Conservation (phyloP, 2,888 invertebrate species). For the Sepioteuthis lessoniana region DNA sequence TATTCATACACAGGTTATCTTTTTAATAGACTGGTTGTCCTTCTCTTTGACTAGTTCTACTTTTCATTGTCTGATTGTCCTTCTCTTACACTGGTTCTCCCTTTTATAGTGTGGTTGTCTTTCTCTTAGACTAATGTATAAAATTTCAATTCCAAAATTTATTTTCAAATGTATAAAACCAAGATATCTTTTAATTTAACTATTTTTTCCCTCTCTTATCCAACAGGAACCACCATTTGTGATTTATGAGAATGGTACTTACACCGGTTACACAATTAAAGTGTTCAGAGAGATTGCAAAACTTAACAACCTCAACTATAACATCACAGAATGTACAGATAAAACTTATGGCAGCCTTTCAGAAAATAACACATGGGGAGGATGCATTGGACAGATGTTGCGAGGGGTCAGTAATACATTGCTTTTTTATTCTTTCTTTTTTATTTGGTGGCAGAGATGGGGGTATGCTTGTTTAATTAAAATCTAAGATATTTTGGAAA, state of each 20-base stretch:
- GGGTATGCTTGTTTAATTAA: no score
- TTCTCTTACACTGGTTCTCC: no score
- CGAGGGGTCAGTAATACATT: conserved; percentile 54
- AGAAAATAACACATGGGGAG: conserved; percentile 52
- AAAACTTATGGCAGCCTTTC: conserved; percentile 54
- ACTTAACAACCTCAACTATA: conserved; percentile 52
- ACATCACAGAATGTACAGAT: conserved; percentile 54
- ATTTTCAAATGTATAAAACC: not conserved
- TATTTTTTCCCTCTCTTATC: not conserved
- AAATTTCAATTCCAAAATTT: not conserved
- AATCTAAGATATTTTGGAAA: not conserved
- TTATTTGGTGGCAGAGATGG: no score
- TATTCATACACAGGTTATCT: no score
- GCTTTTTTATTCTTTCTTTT: not conserved
- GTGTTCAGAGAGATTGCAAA: conserved; percentile 54
- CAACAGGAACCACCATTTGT: conserved; percentile 57
- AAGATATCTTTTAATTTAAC: not conserved
- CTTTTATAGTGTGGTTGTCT: no score
- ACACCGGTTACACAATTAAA: conserved; percentile 56
- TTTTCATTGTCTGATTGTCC: no score
- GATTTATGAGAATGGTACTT: conserved; percentile 51
- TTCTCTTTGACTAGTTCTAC: no score
- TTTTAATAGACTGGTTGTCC: no score
- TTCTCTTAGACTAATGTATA: no score
- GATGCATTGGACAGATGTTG: conserved; percentile 57